A percentile compares a stretch with the other conserved stretches of the same genome.
Evolutionary conservation across 2,888 invertebrate species (phyloP).

Genomic region (Limenitis camilla): DNA sequence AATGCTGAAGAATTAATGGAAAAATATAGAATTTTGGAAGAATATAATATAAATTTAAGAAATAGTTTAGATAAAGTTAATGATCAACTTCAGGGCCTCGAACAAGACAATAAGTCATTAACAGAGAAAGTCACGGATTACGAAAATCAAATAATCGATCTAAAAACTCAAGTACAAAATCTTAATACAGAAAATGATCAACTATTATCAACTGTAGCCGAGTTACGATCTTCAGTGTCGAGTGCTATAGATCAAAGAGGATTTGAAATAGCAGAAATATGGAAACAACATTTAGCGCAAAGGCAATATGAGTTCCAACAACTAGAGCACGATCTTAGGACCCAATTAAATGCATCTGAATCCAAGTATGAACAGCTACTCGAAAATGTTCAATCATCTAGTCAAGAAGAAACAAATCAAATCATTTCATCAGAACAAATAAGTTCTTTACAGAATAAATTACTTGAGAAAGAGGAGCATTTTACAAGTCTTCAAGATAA

Average conservation of each 20-base stretch:
- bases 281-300: conserved; percentile 80
- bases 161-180: conserved; percentile 48
- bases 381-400: conserved; percentile 61
- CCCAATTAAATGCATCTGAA: conserved; percentile 68
- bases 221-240: conserved; percentile 61
- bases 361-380: conserved; percentile 63
- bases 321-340: conserved; percentile 64
- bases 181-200: conserved; percentile 62
- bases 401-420: conserved; percentile 64
- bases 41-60: conserved; percentile 42
- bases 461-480: conserved; percentile 64
- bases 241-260: conserved; percentile 78
- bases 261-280: conserved; percentile 79
- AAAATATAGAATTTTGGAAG: conserved; percentile 39
- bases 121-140: conserved; percentile 32
- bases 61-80: conserved; percentile 50
- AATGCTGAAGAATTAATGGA: conserved; percentile 34
- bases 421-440: conserved; percentile 57
- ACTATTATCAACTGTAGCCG: conserved; percentile 60
- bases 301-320: conserved; percentile 77
- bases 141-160: conserved; percentile 41
- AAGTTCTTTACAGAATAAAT: conserved; percentile 54
- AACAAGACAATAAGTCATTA: conserved; percentile 38
- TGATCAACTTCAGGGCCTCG: conserved; percentile 48
- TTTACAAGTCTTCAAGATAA: conserved; percentile 54